These are phyloP conservation scores for Melanerpes aurifrons DNA, from an alignment of 2,113 vertebrate species.

Conservation along the genomic window DNA sequence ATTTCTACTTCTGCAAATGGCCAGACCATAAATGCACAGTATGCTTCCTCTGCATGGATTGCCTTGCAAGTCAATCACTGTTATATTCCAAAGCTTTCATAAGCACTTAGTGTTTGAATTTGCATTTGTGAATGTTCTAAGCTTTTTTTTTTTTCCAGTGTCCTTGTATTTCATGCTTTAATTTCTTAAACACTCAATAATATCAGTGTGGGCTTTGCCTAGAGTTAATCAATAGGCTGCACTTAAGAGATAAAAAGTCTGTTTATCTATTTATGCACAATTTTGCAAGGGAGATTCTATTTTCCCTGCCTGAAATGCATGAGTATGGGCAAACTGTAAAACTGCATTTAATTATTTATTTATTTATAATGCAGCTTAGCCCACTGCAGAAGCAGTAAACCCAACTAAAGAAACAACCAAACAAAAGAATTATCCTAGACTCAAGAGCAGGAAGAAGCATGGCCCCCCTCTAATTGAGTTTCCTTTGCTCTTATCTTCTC, in stretches of 20 bases:
- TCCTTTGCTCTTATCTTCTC: conserved; percentile 54
- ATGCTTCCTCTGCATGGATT: not conserved
- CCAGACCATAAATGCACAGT: not conserved
- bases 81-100: not conserved
- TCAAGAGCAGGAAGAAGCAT: conserved; percentile 1
- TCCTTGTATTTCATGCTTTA: not conserved
- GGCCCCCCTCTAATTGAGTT: conserved; percentile 66
- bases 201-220: not conserved
- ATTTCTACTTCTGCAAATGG: not conserved
- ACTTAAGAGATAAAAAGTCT: not conserved
- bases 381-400: conserved; percentile 15
- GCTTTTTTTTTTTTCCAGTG: not conserved
- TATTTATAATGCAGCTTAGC: conserved; percentile 56
- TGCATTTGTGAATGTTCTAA: not conserved
- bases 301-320: conserved; percentile 4
- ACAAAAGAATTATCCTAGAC: conserved; percentile 16
- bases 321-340: not conserved
- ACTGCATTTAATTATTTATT: conserved; percentile 36
- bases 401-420: conserved; percentile 8
- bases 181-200: not conserved
- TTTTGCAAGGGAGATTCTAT: conserved; percentile 1
- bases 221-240: not conserved
- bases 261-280: not conserved
- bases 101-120: not conserved
- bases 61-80: not conserved